These are phyloP conservation scores for Catocala nupta DNA, from an alignment of 2,888 invertebrate genomes.

Conservation along the genomic window DNA sequence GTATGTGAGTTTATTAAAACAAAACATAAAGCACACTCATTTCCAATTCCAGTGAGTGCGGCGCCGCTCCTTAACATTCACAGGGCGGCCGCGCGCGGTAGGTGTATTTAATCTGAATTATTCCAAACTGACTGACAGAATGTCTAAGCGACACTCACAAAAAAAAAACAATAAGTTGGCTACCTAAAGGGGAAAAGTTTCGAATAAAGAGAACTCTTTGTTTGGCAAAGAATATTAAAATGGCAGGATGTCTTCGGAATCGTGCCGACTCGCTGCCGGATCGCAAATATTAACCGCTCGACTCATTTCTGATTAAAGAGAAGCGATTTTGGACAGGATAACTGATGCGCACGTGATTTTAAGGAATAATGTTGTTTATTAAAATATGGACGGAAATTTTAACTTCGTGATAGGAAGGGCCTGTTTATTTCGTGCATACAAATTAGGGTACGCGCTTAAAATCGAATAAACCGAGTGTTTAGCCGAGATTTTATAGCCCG, in stretches of 20 bases:
- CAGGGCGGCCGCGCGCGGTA: slow-evolving; percentile 73
- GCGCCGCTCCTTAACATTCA: slow-evolving; percentile 76
- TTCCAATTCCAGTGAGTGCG: slow-evolving; percentile 77
- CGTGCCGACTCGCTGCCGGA: slow-evolving; percentile 67
- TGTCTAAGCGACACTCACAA: slow-evolving; percentile 71
- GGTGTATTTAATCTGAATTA: slow-evolving; percentile 85
- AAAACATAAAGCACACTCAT: slow-evolving; percentile 78
- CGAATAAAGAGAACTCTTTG: slow-evolving; percentile 72
- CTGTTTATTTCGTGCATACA: slow-evolving; percentile 73
- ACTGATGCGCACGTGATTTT: slow-evolving; percentile 78
- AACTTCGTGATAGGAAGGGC: slow-evolving; percentile 82
- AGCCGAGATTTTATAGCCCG: slow-evolving; percentile 65
- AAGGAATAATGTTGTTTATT: slow-evolving; percentile 76
- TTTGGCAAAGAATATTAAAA: slow-evolving; percentile 79
- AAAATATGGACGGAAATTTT: slow-evolving; percentile 81
- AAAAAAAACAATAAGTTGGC: slow-evolving; percentile 74
- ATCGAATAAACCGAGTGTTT: slow-evolving; percentile 74
- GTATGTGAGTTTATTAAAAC: slow-evolving; percentile 83
- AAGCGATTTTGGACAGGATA: slow-evolving; percentile 82
- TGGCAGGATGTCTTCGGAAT: slow-evolving; percentile 66
- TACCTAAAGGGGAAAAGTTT: slow-evolving; percentile 71
- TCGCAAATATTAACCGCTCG: slow-evolving; percentile 76
- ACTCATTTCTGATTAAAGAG: slow-evolving; percentile 80
- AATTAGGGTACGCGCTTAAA: slow-evolving; percentile 74
- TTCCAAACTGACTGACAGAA: slow-evolving; percentile 81